Conservation (phyloP, 2,113 vertebrate species). For the Pseudorhombus dupliciocellatus region DNA sequence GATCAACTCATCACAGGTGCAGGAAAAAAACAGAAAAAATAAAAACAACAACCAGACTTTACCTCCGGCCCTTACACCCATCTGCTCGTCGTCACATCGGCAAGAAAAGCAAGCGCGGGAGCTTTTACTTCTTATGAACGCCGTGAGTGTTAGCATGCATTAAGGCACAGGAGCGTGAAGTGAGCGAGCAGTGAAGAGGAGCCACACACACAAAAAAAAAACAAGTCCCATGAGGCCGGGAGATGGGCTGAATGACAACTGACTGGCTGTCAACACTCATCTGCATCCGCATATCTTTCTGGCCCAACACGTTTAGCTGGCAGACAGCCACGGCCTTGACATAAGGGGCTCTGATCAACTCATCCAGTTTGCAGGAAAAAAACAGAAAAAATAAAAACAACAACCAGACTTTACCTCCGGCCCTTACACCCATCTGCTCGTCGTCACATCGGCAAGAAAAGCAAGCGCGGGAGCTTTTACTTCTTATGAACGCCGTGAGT, state of each 20-base stretch:
- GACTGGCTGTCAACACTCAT: conserved; percentile 77
- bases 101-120: conserved; percentile 38
- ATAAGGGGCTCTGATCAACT: no score
- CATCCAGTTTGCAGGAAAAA: conserved; percentile 30
- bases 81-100: conserved; percentile 40
- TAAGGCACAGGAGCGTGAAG: conserved; percentile 51
- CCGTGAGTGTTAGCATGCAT: conserved; percentile 65
- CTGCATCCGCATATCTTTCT: conserved; percentile 67
- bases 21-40: no score
- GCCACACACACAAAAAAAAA: conserved; percentile 30
- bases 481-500: conserved; percentile 48
- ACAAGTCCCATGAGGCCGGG: conserved; percentile 58
- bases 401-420: conserved; percentile 47
- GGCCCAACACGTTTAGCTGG: conserved; percentile 60
- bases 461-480: conserved; percentile 46
- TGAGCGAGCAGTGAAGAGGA: conserved; percentile 54
- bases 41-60: conserved; percentile 40
- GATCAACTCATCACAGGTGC: conserved; percentile 47
- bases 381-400: no score
- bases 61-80: conserved; percentile 56
- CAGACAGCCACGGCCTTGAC: conserved; percentile 65
- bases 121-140: conserved; percentile 57
- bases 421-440: conserved; percentile 56
- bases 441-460: conserved; percentile 32
- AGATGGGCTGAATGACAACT: conserved; percentile 75